Evolutionary conservation across 2,888 invertebrate genomes (phyloP), one percentile per base, ranked within the genome.

Genomic region (Cheilosia grossa): DNA sequence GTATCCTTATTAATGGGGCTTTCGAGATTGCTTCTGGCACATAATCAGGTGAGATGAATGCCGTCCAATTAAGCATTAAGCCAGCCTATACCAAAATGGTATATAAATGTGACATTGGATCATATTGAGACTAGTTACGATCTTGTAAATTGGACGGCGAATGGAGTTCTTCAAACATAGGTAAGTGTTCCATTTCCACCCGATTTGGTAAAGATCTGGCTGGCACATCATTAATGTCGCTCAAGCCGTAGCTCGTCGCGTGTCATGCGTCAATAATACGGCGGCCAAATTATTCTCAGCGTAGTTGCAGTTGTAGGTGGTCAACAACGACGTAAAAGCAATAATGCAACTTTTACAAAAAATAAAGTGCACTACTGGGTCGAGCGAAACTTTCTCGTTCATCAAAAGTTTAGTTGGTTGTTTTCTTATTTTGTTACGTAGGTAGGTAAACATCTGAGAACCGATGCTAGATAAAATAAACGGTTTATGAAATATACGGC

Each of bases 141-240:
- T 13, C 13, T 13, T 37, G 13, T 10, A 21, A 13, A 13, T 21
- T 49, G 17, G 21, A 4, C 19, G 40, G 9, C 7, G 13, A 44
- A 37, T 17, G 40, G 13, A 54, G 4, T 37, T 5, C 4, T 42
- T 49, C 5, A 13, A 19, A 27, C 10, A 21, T 21, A 19, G 5
- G 13, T 7, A 30, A 15, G 33, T 33, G 10, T 37, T 19, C n/a
- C 42, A 37, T 37, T 37, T 0, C 4, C 42, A 66, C n/a, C 24
- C 42, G 53, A 53, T 53, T n/a, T 40, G 51, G 40, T 15, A n/a
- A 0, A 30, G 21, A 21, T 49, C 13, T 42, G 13, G 6, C 13
- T 53, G 53, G 53, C 17, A 3, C 24, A 27, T 53, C n/a, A n/a
- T 53, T 53, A 24, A 66, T 42, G 66, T 66, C 66, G 27, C 53